A percentile compares a stretch with the other conserved stretches of the same genome.
Evolutionary conservation across 2,113 vertebrate species (phyloP).

Genomic region (Channa maculata): DNA sequence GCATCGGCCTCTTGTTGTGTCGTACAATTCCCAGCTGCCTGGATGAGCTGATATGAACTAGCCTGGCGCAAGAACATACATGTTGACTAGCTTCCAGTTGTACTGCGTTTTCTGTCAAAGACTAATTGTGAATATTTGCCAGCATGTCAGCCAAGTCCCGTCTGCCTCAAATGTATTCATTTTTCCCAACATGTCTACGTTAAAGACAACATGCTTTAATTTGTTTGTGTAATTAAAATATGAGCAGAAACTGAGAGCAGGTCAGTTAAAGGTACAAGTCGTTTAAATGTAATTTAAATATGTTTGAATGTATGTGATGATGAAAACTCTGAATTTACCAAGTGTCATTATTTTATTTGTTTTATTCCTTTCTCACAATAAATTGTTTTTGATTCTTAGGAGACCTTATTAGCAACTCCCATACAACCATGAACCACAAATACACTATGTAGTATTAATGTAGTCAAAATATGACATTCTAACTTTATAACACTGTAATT

Average conservation of each 20-base stretch:
- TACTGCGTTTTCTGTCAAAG: conserved; percentile 16
- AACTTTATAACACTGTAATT: too few species aligned
- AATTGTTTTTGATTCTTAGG: too few species aligned
- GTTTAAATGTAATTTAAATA: conserved; percentile 4
- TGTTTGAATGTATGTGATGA: conserved; percentile 11
- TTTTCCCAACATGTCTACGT: neutral
- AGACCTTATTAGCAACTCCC: too few species aligned
- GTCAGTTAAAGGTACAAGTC: neutral
- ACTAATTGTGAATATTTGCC: conserved; percentile 29
- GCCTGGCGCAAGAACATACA: neutral
- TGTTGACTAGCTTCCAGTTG: neutral
- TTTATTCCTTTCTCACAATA: too few species aligned
- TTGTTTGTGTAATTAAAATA: conserved; percentile 27
- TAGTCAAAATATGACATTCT: too few species aligned
- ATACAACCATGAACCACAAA: too few species aligned
- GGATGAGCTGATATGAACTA: neutral
- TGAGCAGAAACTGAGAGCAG: conserved; percentile 1
- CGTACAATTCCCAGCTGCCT: too few species aligned
- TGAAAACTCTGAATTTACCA: neutral
- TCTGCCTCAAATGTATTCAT: neutral
- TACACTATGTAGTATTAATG: too few species aligned
- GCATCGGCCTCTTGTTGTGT: too few species aligned
- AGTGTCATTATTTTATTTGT: too few species aligned
- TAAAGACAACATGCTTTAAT: neutral
- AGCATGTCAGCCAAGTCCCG: conserved; percentile 41